Percentiles rank a stretch among this genome's conserved stretches.
Evolutionary conservation across 2,797 vertebrate genomes (phyloP).

Genomic region (Valencia hispanica): DNA sequence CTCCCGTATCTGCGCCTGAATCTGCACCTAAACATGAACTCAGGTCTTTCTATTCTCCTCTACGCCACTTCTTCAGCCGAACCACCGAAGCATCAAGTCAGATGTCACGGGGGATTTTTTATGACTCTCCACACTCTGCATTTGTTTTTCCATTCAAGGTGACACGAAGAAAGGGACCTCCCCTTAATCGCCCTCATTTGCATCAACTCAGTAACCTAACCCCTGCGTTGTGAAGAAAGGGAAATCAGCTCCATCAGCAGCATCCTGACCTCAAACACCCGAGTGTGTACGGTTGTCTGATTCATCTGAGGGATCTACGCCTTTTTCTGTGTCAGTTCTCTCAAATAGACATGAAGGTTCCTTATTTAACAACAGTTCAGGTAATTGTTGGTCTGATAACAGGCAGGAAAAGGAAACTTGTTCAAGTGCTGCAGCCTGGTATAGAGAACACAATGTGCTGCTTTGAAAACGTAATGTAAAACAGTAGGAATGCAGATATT

Average conservation of each 20-base stretch:
- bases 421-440: conserved; percentile 9
- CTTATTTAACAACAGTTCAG: background rate
- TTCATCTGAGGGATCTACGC: no score
- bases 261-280: background rate
- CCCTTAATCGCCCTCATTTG: conserved; percentile 27
- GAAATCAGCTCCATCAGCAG: background rate
- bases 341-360: no score
- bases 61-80: background rate
- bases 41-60: background rate
- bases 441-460: conserved; percentile 6
- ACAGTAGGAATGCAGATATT: no score
- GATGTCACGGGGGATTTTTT: conserved; percentile 36
- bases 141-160: conserved; percentile 45
- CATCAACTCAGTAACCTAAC: conserved; percentile 41
- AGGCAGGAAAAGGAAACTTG: background rate
- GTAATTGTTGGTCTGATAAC: background rate
- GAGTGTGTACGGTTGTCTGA: background rate
- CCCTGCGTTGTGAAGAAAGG: background rate
- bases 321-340: no score
- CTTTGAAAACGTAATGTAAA: no score
- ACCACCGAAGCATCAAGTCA: conserved; percentile 35
- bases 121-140: conserved; percentile 15
- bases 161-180: conserved; percentile 42
- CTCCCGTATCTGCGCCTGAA: background rate
- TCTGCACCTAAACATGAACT: background rate